phyloP scores from a whole-genome alignment of 2,113 vertebrate genomes.

The Marmota monax region DNA sequence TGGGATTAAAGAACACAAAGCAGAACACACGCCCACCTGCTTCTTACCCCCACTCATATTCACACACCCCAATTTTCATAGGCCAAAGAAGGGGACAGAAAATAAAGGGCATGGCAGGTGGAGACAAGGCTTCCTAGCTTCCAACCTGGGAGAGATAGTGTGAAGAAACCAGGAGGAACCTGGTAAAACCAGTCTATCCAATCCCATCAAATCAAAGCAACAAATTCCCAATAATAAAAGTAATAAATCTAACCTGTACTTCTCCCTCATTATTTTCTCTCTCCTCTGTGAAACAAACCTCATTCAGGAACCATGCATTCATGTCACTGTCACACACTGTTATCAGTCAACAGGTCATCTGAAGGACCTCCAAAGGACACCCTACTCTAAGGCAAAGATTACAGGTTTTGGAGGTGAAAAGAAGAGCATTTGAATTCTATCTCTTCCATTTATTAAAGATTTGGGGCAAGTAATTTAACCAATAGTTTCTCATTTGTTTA shows the following conservation, averaged over 20 bases:
- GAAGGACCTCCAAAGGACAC: background rate
- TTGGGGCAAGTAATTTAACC: slow-evolving; percentile 22
- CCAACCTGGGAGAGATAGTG: background rate
- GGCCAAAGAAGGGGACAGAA: background rate
- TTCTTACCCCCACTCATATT: background rate
- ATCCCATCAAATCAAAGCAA: slow-evolving; percentile 31
- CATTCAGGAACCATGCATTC: background rate
- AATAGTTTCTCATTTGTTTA: slow-evolving; percentile 31
- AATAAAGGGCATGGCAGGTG: background rate
- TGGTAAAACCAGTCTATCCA: background rate
- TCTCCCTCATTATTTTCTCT: background rate
- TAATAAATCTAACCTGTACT: background rate
- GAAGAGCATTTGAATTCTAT: background rate
- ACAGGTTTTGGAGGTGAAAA: background rate
- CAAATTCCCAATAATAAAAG: slow-evolving; percentile 45
- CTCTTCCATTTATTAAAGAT: background rate
- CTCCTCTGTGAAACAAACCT: background rate
- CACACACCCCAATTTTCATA: background rate
- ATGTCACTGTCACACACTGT: background rate
- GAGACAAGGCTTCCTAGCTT: background rate
- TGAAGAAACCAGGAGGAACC: background rate
- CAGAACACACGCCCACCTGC: background rate
- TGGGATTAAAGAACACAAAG: background rate
- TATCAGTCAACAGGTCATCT: background rate
- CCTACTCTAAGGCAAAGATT: background rate